Base-by-base conservation (phyloP, 2,888 invertebrate species). In the Physocephala rufipes region DNA sequence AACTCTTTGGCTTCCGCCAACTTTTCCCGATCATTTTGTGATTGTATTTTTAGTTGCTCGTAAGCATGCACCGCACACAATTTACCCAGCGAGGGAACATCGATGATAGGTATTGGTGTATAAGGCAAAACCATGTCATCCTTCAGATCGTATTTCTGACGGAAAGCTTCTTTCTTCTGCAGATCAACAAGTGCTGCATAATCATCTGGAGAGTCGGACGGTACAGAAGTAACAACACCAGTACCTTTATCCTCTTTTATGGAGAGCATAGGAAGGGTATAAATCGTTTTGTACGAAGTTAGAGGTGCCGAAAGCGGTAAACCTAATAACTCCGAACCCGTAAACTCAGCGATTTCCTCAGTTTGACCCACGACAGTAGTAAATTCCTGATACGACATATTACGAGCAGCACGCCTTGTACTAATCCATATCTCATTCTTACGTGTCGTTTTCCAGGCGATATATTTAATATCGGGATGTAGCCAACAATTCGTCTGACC, bases 401-500 rank as follows among this genome's bases (percentile, higher is more conserved):
- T 99, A 70, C 93, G 89, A 0, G 99, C 98, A 0, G 99, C 92
- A 77, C 98, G 90, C 74, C 87, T 87, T 0, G 98, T 97, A 78
- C 94, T 94, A 63, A 99, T 89, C 86, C 93, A 97, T 49, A 99
- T 88, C 74, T 96, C 95, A 61, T 88, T 88, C 53, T 89, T 87
- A 55, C 88, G 89, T 16, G 89, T 88, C 0, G 91, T 91, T 81
- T 91, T 89, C 84, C 96, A 95, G 1, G 94, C 97, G 76, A 98
- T 91, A 82, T 99, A 99, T 76, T 90, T 91, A 82, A 99, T 94
- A 82, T 98, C 97, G 0, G 99, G 99, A 81, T 94, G 93, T 3
- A 99, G 86, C 97, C 99, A 99, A 85, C 98, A 99, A 84, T 99
- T 99, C 0, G 99, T 99, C 88, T 99, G 99, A 0, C 99, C 99